phyloP scores from a whole-genome alignment of 2,113 vertebrate genomes.

The Lonchura striata region DNA sequence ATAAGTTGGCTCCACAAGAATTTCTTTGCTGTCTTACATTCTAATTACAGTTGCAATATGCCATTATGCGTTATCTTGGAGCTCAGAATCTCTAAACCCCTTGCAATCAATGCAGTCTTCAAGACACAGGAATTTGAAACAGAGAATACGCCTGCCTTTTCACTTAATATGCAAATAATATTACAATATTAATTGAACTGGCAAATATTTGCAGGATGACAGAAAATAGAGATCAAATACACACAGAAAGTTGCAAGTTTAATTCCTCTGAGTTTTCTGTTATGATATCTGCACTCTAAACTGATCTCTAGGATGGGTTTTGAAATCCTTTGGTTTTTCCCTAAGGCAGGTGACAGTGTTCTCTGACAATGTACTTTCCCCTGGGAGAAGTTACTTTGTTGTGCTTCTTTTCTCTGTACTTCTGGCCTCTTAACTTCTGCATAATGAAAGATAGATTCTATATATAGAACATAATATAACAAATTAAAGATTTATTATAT shows the following conservation, averaged over 20 bases:
- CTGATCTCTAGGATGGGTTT: not conserved
- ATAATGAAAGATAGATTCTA: not conserved
- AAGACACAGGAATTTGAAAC: not conserved
- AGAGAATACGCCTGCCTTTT: not conserved
- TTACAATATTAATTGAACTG: not conserved
- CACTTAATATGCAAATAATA: not conserved
- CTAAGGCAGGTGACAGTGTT: not conserved
- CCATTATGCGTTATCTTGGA: not conserved
- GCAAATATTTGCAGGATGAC: not conserved
- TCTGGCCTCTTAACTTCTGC: not conserved
- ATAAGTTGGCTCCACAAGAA: not conserved
- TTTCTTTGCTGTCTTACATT: not conserved
- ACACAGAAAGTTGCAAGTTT: not conserved
- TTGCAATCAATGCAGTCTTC: not conserved
- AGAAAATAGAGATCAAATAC: not conserved
- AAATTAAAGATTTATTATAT: conserved; percentile 21
- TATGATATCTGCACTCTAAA: not conserved
- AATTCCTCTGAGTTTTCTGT: not conserved
- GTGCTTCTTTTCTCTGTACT: not conserved
- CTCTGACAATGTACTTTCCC: not conserved
- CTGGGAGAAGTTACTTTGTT: not conserved
- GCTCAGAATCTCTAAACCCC: not conserved
- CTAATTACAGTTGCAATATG: not conserved
- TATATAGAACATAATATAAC: not conserved
- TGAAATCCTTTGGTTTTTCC: not conserved